phyloP scores from a whole-genome alignment of 35 echinoderm and acorn worm species.

The Lytechinus pictus region DNA sequence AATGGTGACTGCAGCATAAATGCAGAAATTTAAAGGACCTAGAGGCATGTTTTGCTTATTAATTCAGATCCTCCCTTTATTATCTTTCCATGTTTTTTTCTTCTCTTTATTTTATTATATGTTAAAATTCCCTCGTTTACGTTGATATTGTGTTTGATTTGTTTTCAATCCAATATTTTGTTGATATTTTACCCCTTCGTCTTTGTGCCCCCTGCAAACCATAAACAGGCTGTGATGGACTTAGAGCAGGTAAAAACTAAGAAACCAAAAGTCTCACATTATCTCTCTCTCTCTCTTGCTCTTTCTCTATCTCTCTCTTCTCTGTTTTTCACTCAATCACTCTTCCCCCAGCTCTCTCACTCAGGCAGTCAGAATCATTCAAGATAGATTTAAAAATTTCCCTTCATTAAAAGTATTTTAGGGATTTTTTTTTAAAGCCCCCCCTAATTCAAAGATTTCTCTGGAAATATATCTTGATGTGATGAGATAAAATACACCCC shows the following conservation, averaged over 20 bases:
- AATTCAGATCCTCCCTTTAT: background rate
- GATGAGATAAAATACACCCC: too few relatives aligned
- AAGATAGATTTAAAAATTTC: too few relatives aligned
- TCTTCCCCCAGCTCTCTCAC: too few relatives aligned
- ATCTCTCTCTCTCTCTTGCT: background rate
- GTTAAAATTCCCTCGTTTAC: background rate
- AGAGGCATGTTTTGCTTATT: background rate
- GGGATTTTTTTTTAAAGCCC: too few relatives aligned
- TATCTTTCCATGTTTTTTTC: background rate
- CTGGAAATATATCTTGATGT: too few relatives aligned
- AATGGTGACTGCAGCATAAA: too few relatives aligned
- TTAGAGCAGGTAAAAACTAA: slow-evolving; percentile 37
- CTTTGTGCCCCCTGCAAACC: slow-evolving; percentile 50
- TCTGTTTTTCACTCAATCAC: too few relatives aligned
- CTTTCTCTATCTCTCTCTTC: background rate
- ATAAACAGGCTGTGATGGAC: slow-evolving; percentile 33
- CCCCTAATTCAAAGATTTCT: too few relatives aligned
- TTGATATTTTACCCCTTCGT: slow-evolving; percentile 44
- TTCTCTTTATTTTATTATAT: background rate
- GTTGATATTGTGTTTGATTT: slow-evolving; percentile 26
- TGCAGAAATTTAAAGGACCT: too few relatives aligned
- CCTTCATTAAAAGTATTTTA: too few relatives aligned
- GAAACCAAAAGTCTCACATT: background rate
- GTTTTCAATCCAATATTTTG: slow-evolving; percentile 40
- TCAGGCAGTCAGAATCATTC: too few relatives aligned